Conservation (phyloP, 1,140 invertebrate species). For the Ylistrum balloti region DNA sequence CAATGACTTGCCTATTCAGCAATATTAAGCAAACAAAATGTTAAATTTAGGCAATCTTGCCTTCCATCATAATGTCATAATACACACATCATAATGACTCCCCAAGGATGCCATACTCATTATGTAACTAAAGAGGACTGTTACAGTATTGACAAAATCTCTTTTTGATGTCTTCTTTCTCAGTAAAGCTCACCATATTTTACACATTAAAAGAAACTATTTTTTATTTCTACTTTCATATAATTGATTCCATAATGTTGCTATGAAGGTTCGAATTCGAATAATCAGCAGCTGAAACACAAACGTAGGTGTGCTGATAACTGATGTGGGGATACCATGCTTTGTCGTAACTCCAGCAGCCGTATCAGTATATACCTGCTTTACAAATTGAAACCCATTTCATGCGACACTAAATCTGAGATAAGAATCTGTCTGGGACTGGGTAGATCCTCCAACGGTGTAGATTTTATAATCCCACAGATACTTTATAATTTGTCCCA, state of each 20-base stretch:
- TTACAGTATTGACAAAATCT: not conserved
- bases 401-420: not conserved
- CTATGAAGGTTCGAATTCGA: not conserved
- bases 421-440: slow-evolving; percentile 6
- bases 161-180: not conserved
- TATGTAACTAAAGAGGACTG: not conserved
- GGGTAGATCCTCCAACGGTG: not conserved
- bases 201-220: not conserved
- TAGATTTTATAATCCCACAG: not conserved
- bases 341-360: not conserved
- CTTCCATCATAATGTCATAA: not conserved
- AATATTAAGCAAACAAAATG: not conserved
- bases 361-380: not conserved
- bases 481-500: not conserved
- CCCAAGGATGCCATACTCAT: not conserved
- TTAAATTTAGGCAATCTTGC: not conserved
- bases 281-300: not conserved
- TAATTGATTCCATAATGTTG: not conserved
- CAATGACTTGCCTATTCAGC: too few relatives aligned
- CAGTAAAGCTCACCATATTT: not conserved
- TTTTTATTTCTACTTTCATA: not conserved
- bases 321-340: not conserved
- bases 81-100: not conserved
- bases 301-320: not conserved
- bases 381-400: slow-evolving; percentile 30